These are phyloP conservation scores for Aspidoscelis tigris DNA, from an alignment of 2,113 vertebrate species.

Conservation along the genomic window DNA sequence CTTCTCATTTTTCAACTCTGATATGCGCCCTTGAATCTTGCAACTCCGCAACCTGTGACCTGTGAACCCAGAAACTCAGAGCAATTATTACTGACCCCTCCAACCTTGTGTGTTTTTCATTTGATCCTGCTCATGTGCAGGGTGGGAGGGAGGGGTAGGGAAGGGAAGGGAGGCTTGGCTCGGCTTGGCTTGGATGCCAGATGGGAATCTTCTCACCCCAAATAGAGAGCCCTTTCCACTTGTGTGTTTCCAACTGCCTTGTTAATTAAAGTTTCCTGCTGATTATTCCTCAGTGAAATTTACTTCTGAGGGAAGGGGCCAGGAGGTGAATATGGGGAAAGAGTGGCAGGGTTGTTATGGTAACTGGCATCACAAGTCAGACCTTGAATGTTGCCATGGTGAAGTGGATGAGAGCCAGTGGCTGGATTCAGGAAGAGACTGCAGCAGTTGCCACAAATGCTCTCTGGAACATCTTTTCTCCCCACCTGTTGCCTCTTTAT, in stretches of 20 bases:
- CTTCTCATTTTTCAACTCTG: constrained; percentile 6
- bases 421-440: not conserved
- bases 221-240: not conserved
- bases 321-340: not conserved
- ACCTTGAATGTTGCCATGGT: constrained; percentile 14
- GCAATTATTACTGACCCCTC: not conserved
- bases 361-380: constrained; percentile 23
- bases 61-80: not conserved
- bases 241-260: constrained; percentile 1
- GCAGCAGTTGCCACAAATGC: not conserved
- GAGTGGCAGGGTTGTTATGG: constrained; percentile 1
- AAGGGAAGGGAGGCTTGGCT: not conserved
- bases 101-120: constrained; percentile 5
- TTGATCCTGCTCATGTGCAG: not conserved
- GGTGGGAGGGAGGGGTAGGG: not conserved
- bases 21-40: not conserved
- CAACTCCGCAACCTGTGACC: not conserved
- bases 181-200: not conserved
- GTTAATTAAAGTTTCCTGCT: constrained; percentile 42
- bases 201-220: not conserved
- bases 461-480: not conserved
- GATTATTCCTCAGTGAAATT: constrained; percentile 7
- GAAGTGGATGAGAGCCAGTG: not conserved
- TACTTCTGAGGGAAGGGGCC: not conserved
- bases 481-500: not conserved